phyloP scores from a whole-genome alignment of 2,797 vertebrate species.

The Malacoraja senta region DNA sequence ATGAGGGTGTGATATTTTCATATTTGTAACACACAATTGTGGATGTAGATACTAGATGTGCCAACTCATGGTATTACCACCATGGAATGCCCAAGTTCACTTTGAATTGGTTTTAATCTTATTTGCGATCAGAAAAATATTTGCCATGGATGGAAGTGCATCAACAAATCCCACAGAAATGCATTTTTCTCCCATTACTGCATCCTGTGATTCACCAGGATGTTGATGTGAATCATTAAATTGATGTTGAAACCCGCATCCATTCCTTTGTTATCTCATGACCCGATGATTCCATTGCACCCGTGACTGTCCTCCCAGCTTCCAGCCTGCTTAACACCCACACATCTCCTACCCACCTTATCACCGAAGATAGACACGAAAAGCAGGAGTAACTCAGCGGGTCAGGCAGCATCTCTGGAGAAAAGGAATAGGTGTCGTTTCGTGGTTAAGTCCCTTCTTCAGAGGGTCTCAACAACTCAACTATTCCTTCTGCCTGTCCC shows the following conservation, averaged over 20 bases:
- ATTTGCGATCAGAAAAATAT: background rate
- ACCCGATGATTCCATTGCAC: background rate
- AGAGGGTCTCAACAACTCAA: no score
- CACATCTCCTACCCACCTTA: background rate
- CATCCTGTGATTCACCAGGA: background rate
- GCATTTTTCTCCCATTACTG: background rate
- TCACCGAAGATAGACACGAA: background rate
- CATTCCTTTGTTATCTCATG: background rate
- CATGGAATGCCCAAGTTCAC: background rate
- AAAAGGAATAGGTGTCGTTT: no score
- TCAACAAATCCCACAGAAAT: background rate
- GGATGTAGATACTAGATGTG: background rate
- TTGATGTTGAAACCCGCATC: background rate
- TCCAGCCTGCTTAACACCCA: no score
- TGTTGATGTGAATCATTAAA: background rate
- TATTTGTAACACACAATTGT: background rate
- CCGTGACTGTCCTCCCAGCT: background rate
- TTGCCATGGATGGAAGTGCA: background rate
- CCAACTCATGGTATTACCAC: background rate
- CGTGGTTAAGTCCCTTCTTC: no score
- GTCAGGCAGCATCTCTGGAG: no score
- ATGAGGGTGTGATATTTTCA: background rate
- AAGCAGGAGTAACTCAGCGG: no score
- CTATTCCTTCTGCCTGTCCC: no score
- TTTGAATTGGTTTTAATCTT: constrained; percentile 12